Evolutionary conservation across 2,888 invertebrate genomes (phyloP).

Genomic region (Oscheius sp.): DNA sequence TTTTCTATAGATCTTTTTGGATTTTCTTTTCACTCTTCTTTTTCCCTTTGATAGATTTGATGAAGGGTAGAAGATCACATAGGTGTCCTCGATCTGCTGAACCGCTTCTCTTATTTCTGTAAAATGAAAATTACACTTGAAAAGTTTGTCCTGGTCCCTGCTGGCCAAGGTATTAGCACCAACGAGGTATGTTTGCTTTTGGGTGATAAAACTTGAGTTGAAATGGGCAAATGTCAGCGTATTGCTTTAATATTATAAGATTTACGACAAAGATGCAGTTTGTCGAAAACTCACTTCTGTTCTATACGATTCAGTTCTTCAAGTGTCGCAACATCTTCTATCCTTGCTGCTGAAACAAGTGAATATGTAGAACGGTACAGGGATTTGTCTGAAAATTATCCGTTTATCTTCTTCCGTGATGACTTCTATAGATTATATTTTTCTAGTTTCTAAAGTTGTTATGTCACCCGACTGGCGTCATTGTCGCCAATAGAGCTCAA

Average conservation of each 20-base stretch:
- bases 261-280: background rate
- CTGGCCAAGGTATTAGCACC: background rate
- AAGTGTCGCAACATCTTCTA: slow-evolving; percentile 38
- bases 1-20: background rate
- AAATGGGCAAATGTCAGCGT: slow-evolving; percentile 10
- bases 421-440: background rate
- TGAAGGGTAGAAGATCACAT: slow-evolving; percentile 40
- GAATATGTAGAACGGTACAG: slow-evolving; percentile 53
- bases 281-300: slow-evolving; percentile 11
- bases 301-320: slow-evolving; percentile 36
- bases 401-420: background rate
- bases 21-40: slow-evolving; percentile 41
- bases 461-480: slow-evolving; percentile 4
- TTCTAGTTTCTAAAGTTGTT: background rate
- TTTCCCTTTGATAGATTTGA: slow-evolving; percentile 52
- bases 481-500: background rate
- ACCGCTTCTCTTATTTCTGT: slow-evolving; percentile 20
- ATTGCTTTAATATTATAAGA: background rate
- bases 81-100: slow-evolving; percentile 3
- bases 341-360: slow-evolving; percentile 41
- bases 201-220: slow-evolving; percentile 17
- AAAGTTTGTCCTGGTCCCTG: background rate
- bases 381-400: slow-evolving; percentile 45
- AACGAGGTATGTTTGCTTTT: slow-evolving; percentile 6
- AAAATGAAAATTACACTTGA: background rate